Conservation (phyloP, 2,888 invertebrate genomes). For the Reticulitermes lucifugus region DNA sequence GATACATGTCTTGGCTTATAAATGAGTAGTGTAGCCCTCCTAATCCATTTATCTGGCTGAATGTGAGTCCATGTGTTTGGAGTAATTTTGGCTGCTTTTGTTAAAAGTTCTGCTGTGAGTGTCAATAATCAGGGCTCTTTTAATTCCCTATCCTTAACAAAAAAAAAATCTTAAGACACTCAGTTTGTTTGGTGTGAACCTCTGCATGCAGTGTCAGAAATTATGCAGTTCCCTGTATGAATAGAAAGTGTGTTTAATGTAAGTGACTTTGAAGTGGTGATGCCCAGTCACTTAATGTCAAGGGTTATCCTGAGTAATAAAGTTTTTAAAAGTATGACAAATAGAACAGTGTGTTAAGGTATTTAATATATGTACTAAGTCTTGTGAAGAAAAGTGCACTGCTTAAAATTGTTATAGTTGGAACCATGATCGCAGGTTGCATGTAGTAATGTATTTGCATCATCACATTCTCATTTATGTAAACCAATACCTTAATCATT, state of each 20-base stretch:
- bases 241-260: background rate
- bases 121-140: slow-evolving; percentile 22
- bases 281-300: too few relatives aligned
- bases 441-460: too few relatives aligned
- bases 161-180: background rate
- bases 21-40: slow-evolving; percentile 1
- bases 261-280: background rate
- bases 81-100: slow-evolving; percentile 2
- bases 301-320: too few relatives aligned
- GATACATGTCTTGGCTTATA: slow-evolving; percentile 5
- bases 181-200: background rate
- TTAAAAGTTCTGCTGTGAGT: slow-evolving; percentile 9
- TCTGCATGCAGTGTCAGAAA: slow-evolving; percentile 3
- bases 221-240: background rate
- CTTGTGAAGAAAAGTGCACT: too few relatives aligned
- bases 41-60: slow-evolving; percentile 22
- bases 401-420: too few relatives aligned
- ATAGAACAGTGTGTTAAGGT: too few relatives aligned
- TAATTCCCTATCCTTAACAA: background rate
- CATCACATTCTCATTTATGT: too few relatives aligned
- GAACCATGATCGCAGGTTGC: too few relatives aligned
- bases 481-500: too few relatives aligned
- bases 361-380: too few relatives aligned
- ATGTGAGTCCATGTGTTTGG: background rate
- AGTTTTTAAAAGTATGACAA: too few relatives aligned